Evolutionary conservation across 92 coral and sea anemone species (phyloP), one percentile per base, ranked within the genome.

Genomic region (Phenganax subtilis): DNA sequence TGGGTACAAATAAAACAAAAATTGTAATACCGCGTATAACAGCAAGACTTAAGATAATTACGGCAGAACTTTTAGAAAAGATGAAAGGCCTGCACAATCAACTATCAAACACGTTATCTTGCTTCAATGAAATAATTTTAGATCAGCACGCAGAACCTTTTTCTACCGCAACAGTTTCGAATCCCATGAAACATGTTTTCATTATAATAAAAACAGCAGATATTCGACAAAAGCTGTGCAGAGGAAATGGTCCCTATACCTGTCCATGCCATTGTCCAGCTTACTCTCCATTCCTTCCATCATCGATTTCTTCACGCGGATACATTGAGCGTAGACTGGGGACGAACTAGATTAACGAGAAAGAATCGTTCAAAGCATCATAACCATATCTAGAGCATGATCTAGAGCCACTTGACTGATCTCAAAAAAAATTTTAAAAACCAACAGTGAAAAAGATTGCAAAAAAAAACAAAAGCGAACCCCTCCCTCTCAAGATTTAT

Each of bases 281-380:
- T 94, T 94, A 28, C 88, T 86, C 56, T 94, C 98, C 98, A 94
- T 91, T 83, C 85, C 84, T 37, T 81, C 97, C 98, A 94, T 94
- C 37, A 88, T 87, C 29, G 88, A 88, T 57, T 94, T 94, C 88
- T 94, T 94, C 62, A 88, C 85, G 10, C 97, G 97, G 53, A 94
- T 88, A 77, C 98, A 94, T 51, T 94, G 94, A 0, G 97, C 89
- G 84, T 94, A 94, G 74, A 94, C 97, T 17, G 97, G 98, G 12
- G 98, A 91, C 0, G 98, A 91, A n/a, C 98, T 94, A 77, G 10
- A 60, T 53, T 27, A 56, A 51, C 68, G 6, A 10, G n/a, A 72
- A 37, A 71, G 10, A 30, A 17, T 8, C 12, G 10, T 12, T 14
- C 30, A 72, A 51, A 9, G 16, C 31, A 68, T 68, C 12, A 10